These are phyloP conservation scores for Tethea ocularis DNA, from an alignment of 2,888 invertebrate species.

Conservation along the genomic window DNA sequence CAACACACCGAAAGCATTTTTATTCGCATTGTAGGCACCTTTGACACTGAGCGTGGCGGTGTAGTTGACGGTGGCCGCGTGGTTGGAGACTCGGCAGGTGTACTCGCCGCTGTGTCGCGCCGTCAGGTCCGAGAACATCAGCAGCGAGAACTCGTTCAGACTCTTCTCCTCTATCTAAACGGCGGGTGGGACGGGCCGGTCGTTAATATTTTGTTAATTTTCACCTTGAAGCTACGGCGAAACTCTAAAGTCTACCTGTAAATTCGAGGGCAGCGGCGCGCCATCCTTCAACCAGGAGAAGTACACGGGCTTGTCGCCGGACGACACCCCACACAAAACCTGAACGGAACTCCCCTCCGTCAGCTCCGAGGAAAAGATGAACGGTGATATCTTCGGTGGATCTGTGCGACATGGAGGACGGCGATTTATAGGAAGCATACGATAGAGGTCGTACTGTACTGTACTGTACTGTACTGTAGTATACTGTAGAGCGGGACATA, in stretches of 20 bases:
- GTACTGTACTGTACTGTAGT: too few relatives aligned
- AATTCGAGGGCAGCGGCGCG: conserved; percentile 81
- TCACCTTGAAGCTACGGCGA: too few relatives aligned
- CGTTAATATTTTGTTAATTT: not conserved
- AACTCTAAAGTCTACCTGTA: conserved; percentile 76
- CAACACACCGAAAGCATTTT: too few relatives aligned
- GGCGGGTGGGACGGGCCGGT: too few relatives aligned
- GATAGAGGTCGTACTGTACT: too few relatives aligned
- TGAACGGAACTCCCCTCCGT: conserved; percentile 92
- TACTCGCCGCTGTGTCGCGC: conserved; percentile 87
- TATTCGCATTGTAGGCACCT: conserved; percentile 66
- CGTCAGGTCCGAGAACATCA: conserved; percentile 87
- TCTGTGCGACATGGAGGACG: conserved; percentile 64
- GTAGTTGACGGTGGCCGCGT: conserved; percentile 86
- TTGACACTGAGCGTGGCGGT: conserved; percentile 87
- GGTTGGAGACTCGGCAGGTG: conserved; percentile 88
- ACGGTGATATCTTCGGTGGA: conserved; percentile 94
- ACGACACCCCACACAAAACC: conserved; percentile 90
- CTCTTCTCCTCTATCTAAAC: conserved; percentile 85
- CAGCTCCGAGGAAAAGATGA: conserved; percentile 91
- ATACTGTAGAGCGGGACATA: conserved; percentile 55
- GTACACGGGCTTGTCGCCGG: conserved; percentile 87
- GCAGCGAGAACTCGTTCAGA: conserved; percentile 87
- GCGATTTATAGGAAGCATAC: too few relatives aligned
- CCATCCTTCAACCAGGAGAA: conserved; percentile 88